A percentile compares a stretch with the other conserved stretches of the same genome.
Conservation (phyloP, 2,797 vertebrate species). For the Synaphobranchus kaupii region DNA sequence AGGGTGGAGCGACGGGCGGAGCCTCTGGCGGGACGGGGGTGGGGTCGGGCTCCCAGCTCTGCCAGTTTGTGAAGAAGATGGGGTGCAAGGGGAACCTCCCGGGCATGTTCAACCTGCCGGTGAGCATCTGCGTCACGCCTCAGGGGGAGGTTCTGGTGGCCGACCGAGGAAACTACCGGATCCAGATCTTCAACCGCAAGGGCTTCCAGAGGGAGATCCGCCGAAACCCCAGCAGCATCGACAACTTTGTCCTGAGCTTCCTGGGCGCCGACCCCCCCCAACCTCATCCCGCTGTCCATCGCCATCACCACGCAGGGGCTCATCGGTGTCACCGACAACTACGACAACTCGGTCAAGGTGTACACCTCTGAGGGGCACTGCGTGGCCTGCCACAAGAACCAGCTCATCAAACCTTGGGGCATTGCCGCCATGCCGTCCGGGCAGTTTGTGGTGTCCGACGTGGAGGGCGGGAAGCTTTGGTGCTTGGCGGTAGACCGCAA, state of each 20-base stretch:
- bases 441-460: conserved; percentile 94
- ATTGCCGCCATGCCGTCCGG: conserved; percentile 90
- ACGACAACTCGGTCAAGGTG: conserved; percentile 95
- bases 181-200: conserved; percentile 96
- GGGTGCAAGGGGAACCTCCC: conserved; percentile 90
- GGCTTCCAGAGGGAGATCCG: conserved; percentile 94
- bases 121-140: conserved; percentile 85
- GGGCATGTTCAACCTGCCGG: conserved; percentile 92
- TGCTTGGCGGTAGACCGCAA: conserved; percentile 90
- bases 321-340: conserved; percentile 94
- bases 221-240: conserved; percentile 90
- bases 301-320: conserved; percentile 92
- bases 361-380: conserved; percentile 94
- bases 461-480: conserved; percentile 96
- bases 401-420: conserved; percentile 96
- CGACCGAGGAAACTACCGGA: conserved; percentile 90
- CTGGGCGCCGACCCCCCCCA: conserved; percentile 93
- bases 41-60: conserved; percentile 73
- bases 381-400: conserved; percentile 92
- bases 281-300: conserved; percentile 89
- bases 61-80: conserved; percentile 95
- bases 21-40: conserved; percentile 43
- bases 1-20: conserved; percentile 58
- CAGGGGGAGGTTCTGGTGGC: conserved; percentile 95
- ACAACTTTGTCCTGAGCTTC: conserved; percentile 94